These are phyloP conservation scores for Blera fallax DNA, from an alignment of 2,888 invertebrate genomes.

Conservation along the genomic window DNA sequence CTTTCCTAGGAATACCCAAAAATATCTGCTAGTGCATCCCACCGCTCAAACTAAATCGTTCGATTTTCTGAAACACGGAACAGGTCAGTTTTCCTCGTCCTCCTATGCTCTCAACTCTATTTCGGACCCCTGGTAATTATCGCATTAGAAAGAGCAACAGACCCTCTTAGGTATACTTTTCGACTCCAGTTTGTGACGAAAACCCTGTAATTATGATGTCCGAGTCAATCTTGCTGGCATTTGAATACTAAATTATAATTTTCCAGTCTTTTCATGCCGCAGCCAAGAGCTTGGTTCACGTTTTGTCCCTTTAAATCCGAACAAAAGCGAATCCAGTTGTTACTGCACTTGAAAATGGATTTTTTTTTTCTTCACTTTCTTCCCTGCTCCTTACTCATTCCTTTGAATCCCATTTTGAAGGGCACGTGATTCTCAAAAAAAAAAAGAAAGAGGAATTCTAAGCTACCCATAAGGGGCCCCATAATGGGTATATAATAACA, in stretches of 20 bases:
- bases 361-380: conserved; percentile 12
- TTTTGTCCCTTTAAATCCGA: conserved; percentile 43
- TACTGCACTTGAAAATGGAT: conserved; percentile 58
- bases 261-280: conserved; percentile 67
- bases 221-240: conserved; percentile 68
- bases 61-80: not conserved
- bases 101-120: conserved; percentile 3
- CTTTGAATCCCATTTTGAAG: conserved; percentile 60
- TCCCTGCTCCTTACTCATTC: conserved; percentile 22
- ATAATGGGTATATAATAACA: conserved; percentile 72
- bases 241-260: conserved; percentile 72
- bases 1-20: conserved; percentile 38
- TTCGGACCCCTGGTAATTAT: conserved; percentile 57
- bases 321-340: conserved; percentile 51
- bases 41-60: not conserved
- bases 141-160: conserved; percentile 50
- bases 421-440: conserved; percentile 69
- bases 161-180: conserved; percentile 10
- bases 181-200: conserved; percentile 40
- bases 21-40: not conserved
- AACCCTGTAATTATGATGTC: conserved; percentile 72
- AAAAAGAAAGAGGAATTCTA: conserved; percentile 43
- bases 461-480: conserved; percentile 57
- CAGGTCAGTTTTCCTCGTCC: conserved; percentile 43
- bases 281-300: conserved; percentile 38